phyloP scores from a whole-genome alignment of 2,888 invertebrate species.

The Drosophila longiperda region DNA sequence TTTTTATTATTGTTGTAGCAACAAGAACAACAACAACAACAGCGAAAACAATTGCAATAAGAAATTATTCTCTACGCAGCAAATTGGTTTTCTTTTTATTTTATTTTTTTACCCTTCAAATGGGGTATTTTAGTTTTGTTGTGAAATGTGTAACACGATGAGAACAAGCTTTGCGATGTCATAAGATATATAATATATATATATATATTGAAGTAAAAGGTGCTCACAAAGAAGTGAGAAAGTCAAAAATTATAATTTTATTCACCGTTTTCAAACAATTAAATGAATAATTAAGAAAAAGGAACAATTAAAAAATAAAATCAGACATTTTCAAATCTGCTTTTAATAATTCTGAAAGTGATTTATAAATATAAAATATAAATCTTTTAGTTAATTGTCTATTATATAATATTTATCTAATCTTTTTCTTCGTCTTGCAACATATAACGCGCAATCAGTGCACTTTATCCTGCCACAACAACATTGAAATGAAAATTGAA shows the following conservation, averaged over 20 bases:
- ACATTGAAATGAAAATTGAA: neutral
- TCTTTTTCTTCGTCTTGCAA: neutral
- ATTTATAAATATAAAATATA: neutral
- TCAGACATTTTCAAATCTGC: neutral
- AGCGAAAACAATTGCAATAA: conserved; percentile 19
- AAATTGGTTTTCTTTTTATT: conserved; percentile 25
- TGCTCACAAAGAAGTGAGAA: neutral
- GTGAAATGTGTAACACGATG: too few species aligned
- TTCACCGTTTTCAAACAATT: neutral
- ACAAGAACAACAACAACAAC: conserved; percentile 9
- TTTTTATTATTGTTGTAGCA: conserved; percentile 29
- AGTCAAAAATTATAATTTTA: neutral
- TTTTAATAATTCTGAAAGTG: neutral
- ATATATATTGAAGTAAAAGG: neutral
- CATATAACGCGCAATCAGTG: neutral
- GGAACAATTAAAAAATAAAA: neutral
- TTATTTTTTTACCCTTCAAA: neutral
- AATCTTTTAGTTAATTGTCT: neutral
- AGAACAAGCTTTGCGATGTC: neutral
- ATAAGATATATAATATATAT: neutral
- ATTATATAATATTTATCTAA: neutral
- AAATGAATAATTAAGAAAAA: neutral
- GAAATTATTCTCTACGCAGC: conserved; percentile 29
- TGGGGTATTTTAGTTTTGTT: neutral
- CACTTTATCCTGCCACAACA: neutral